phyloP scores from a whole-genome alignment of 1,140 invertebrate species.

The Drosophila mojavensis region DNA sequence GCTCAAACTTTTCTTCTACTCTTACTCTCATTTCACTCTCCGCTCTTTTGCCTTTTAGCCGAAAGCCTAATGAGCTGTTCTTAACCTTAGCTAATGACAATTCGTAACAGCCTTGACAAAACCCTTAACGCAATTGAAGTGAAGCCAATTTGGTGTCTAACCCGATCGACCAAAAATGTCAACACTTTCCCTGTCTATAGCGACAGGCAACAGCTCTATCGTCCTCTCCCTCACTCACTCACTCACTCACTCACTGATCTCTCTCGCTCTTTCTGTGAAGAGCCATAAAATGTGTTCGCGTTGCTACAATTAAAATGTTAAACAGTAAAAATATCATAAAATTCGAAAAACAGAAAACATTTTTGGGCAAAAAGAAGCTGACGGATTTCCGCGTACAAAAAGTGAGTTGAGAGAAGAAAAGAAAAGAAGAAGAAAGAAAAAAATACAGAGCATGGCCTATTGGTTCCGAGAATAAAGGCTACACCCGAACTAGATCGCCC shows the following conservation, averaged over 20 bases:
- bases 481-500: conserved; percentile 74
- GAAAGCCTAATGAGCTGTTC: conserved; percentile 54
- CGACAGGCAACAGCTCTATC: neutral
- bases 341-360: conserved; percentile 48
- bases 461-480: conserved; percentile 37
- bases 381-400: conserved; percentile 28
- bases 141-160: conserved; percentile 24
- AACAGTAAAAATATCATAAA: conserved; percentile 75
- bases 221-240: neutral
- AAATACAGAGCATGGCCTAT: neutral
- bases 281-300: conserved; percentile 40
- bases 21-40: conserved; percentile 3
- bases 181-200: conserved; percentile 67
- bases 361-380: conserved; percentile 17
- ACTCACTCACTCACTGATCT: neutral
- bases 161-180: conserved; percentile 37
- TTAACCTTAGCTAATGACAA: conserved; percentile 76
- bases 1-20: conserved; percentile 3
- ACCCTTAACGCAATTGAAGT: conserved; percentile 18
- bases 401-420: conserved; percentile 39
- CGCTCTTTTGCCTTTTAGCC: conserved; percentile 50
- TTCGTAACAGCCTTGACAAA: conserved; percentile 54
- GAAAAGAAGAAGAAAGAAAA: conserved; percentile 18
- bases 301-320: conserved; percentile 82
- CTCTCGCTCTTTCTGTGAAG: neutral